Evolutionary conservation across 2,113 vertebrate genomes (phyloP).

Genomic region (Mustela lutreola): DNA sequence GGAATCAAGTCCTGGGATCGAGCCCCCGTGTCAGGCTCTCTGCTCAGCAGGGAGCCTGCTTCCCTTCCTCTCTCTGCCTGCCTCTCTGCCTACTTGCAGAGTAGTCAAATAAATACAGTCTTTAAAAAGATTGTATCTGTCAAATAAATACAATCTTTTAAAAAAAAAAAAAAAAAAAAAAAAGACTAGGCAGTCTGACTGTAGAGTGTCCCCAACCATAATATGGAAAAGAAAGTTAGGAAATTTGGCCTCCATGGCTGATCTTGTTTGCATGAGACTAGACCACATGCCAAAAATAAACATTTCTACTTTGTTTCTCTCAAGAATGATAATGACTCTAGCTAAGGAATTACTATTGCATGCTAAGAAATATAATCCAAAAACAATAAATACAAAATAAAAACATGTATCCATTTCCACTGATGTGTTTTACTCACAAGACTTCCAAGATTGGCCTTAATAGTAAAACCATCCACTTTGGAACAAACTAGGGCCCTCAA

Average conservation of each 20-base stretch:
- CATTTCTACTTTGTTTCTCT: constrained; percentile 43
- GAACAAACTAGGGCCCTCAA: background rate
- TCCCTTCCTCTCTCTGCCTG: too few relatives aligned
- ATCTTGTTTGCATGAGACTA: background rate
- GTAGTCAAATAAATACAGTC: too few relatives aligned
- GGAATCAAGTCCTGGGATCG: too few relatives aligned
- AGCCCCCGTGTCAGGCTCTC: too few relatives aligned
- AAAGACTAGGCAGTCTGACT: background rate
- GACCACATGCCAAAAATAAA: constrained; percentile 37
- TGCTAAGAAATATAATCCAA: constrained; percentile 47
- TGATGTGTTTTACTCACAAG: constrained; percentile 34
- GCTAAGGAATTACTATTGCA: constrained; percentile 15
- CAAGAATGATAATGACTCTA: constrained; percentile 43
- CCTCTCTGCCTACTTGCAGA: too few relatives aligned
- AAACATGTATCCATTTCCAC: constrained; percentile 41
- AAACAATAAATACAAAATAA: constrained; percentile 60
- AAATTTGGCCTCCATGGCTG: background rate
- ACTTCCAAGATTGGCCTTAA: constrained; percentile 31
- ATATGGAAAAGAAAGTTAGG: background rate
- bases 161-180: too few relatives aligned
- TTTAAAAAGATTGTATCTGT: too few relatives aligned
- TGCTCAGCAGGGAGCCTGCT: too few relatives aligned
- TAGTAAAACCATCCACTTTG: background rate
- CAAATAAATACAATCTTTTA: too few relatives aligned
- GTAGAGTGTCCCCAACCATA: background rate